A percentile compares a stretch with the other conserved stretches of the same genome.
Evolutionary conservation across 2,797 vertebrate genomes (phyloP).

Genomic region (Coregonus sp.): DNA sequence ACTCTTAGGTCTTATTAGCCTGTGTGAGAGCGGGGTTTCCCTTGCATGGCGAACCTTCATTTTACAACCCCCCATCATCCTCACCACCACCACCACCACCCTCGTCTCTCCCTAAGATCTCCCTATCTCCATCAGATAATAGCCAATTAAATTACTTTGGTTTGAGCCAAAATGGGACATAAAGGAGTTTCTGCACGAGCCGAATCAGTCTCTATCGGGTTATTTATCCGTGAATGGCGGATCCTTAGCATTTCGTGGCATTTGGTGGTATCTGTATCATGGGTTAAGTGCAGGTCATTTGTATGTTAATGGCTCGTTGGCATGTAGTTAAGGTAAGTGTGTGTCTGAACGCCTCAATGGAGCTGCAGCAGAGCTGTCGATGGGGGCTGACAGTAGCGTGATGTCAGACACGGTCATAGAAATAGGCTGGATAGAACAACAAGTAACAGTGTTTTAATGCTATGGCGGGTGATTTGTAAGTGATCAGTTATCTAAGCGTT

Average conservation of each 20-base stretch:
- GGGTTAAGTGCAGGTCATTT: slow-evolving; percentile 77
- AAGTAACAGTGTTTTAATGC: background rate
- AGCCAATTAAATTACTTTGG: slow-evolving; percentile 63
- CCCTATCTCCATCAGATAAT: slow-evolving; percentile 54
- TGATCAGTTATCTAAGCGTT: background rate
- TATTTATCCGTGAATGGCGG: slow-evolving; percentile 74
- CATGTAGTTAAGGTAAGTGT: slow-evolving; percentile 71
- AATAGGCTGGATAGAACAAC: slow-evolving; percentile 17
- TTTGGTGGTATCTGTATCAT: slow-evolving; percentile 70
- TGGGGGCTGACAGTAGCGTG: background rate
- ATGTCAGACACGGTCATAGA: background rate
- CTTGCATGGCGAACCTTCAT: slow-evolving; percentile 23
- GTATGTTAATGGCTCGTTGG: slow-evolving; percentile 80
- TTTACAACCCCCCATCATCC: slow-evolving; percentile 4
- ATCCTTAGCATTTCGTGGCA: slow-evolving; percentile 81
- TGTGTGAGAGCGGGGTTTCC: slow-evolving; percentile 27
- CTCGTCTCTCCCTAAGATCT: slow-evolving; percentile 29
- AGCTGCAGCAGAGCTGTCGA: slow-evolving; percentile 31
- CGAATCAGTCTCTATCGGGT: slow-evolving; percentile 57
- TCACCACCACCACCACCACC: background rate
- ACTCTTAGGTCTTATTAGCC: slow-evolving; percentile 18
- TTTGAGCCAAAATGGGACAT: slow-evolving; percentile 63
- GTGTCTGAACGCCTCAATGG: slow-evolving; percentile 54
- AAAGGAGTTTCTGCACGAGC: slow-evolving; percentile 56
- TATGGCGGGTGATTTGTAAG: background rate